Percentiles rank a stretch among this genome's conserved stretches.
Evolutionary conservation across 2,888 invertebrate genomes (phyloP).

Genomic region (Dynastes hyllus): DNA sequence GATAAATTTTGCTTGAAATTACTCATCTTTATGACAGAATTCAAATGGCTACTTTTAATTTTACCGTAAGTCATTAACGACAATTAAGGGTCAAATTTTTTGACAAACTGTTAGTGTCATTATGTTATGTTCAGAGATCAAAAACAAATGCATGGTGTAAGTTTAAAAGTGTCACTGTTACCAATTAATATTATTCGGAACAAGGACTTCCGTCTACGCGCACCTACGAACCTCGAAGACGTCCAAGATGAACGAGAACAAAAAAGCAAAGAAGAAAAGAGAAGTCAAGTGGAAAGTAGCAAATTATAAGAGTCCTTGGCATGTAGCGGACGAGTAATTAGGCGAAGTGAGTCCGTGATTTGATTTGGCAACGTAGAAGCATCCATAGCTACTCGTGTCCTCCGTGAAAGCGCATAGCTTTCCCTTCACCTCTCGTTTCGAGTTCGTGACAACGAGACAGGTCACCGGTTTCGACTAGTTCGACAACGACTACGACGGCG

Average conservation of each 20-base stretch:
- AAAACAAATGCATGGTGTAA: too few species aligned
- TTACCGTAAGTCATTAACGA: too few species aligned
- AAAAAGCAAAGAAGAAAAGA: slow-evolving; percentile 5
- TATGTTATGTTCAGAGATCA: too few species aligned
- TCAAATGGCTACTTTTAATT: too few species aligned
- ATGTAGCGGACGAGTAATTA: slow-evolving; percentile 40
- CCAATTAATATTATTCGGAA: too few species aligned
- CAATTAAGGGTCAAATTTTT: too few species aligned
- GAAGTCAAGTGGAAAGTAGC: slow-evolving; percentile 23
- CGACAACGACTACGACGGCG: not conserved
- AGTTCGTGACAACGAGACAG: slow-evolving; percentile 51
- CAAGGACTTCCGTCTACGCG: not conserved
- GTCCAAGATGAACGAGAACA: not conserved
- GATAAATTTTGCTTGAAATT: too few species aligned
- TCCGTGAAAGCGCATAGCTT: too few species aligned
- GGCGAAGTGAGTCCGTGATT: slow-evolving; percentile 50
- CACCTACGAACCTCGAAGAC: not conserved
- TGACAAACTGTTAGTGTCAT: too few species aligned
- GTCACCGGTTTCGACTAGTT: slow-evolving; percentile 44
- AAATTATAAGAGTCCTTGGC: slow-evolving; percentile 28
- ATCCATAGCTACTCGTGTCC: not conserved
- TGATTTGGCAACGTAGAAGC: slow-evolving; percentile 46
- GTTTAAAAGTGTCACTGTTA: too few species aligned
- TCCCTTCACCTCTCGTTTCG: not conserved
- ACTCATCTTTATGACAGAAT: too few species aligned